Conservation (phyloP, 2,113 vertebrate genomes). For the Propithecus coquereli region DNA sequence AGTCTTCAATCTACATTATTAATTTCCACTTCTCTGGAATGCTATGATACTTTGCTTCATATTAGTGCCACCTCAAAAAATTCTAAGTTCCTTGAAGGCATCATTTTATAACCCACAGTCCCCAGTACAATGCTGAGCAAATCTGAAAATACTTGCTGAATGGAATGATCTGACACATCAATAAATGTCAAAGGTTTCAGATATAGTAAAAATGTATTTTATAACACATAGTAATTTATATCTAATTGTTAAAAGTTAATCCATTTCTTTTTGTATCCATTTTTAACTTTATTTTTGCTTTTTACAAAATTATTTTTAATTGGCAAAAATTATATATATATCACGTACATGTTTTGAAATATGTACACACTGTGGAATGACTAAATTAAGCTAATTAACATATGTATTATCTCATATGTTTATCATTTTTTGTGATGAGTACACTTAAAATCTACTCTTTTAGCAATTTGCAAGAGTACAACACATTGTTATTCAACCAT, state of each 20-base stretch:
- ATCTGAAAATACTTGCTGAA: slow-evolving; percentile 26
- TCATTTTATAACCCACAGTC: background rate
- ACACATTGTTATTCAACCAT: background rate
- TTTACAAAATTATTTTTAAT: background rate
- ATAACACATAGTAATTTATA: background rate
- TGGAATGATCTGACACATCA: background rate
- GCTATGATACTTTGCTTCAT: background rate
- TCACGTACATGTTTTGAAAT: background rate
- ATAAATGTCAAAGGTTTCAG: slow-evolving; percentile 1
- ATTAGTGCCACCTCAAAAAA: background rate
- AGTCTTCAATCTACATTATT: background rate
- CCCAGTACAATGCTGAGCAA: background rate
- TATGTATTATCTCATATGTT: background rate
- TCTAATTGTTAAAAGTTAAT: background rate
- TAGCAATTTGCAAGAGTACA: background rate
- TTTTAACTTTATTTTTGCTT: background rate
- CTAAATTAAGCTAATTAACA: background rate
- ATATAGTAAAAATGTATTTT: background rate
- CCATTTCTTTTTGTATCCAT: background rate
- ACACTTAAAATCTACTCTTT: background rate
- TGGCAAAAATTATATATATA: background rate
- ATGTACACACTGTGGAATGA: background rate
- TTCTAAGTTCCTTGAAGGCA: background rate
- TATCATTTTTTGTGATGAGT: background rate
- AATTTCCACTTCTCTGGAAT: background rate